Conservation (phyloP, 2,113 vertebrate species). For the Dasyornis broadbenti region DNA sequence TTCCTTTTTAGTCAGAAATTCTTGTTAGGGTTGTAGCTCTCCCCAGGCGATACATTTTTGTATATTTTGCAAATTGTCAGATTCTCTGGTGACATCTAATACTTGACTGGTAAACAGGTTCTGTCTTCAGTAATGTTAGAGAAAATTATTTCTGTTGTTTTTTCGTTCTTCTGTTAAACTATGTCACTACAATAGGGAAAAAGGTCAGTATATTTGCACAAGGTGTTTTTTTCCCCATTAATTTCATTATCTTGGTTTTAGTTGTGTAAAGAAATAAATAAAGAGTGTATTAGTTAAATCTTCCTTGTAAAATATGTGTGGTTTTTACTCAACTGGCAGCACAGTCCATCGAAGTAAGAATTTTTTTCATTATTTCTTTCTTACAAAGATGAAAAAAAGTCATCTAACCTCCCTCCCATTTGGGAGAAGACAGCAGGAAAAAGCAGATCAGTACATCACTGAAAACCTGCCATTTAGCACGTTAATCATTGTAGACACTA, state of each 20-base stretch:
- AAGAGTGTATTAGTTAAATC: not conserved
- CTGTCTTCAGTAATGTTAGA: not conserved
- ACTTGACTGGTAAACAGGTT: not conserved
- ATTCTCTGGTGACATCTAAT: not conserved
- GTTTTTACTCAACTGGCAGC: not conserved
- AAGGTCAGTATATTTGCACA: not conserved
- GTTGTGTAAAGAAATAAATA: slow-evolving; percentile 18
- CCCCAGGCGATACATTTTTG: not conserved
- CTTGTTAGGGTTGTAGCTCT: not conserved
- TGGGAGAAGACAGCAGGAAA: not conserved
- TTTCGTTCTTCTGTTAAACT: not conserved
- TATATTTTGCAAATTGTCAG: not conserved
- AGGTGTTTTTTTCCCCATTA: rapidly evolving
- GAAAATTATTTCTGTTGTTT: not conserved
- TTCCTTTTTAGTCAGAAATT: slow-evolving; percentile 21
- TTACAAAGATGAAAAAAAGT: not conserved
- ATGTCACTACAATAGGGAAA: not conserved
- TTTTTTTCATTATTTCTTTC: not conserved
- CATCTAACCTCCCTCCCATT: not conserved
- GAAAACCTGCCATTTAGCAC: not conserved
- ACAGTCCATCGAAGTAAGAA: not conserved
- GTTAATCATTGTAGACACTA: not conserved
- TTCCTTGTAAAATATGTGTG: not conserved
- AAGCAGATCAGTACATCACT: not conserved
- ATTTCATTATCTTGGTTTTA: not conserved